These are phyloP conservation scores for Panopea generosa DNA, from an alignment of 2,888 invertebrate species.

Conservation along the genomic window DNA sequence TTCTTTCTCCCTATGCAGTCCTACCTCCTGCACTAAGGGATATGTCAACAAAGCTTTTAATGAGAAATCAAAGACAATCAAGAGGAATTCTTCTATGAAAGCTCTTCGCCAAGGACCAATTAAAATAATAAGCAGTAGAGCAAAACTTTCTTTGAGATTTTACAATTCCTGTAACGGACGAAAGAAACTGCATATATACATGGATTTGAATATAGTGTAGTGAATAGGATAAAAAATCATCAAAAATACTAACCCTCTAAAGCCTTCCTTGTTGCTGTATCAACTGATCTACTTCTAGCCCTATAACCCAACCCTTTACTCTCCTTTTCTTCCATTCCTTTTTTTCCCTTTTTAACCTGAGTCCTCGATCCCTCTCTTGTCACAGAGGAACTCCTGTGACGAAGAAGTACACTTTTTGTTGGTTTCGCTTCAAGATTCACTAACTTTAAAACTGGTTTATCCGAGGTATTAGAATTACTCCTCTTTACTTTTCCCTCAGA, in stretches of 20 bases:
- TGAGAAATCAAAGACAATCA: too few relatives aligned
- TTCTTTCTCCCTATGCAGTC: too few relatives aligned
- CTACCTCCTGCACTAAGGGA: too few relatives aligned
- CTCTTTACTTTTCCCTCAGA: conserved; percentile 28
- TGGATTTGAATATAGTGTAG: too few relatives aligned
- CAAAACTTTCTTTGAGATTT: too few relatives aligned
- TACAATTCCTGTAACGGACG: too few relatives aligned
- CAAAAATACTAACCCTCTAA: conserved; percentile 63
- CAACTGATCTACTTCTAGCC: conserved; percentile 60
- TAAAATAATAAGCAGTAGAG: too few relatives aligned
- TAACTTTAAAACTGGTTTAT: conserved; percentile 31
- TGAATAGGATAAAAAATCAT: too few relatives aligned
- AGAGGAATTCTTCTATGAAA: too few relatives aligned
- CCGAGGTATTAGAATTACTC: conserved; percentile 36
- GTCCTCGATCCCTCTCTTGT: conserved; percentile 33
- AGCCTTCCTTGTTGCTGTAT: conserved; percentile 61
- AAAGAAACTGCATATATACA: too few relatives aligned
- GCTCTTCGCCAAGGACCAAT: too few relatives aligned
- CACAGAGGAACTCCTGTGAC: conserved; percentile 47
- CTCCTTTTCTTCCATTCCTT: conserved; percentile 30
- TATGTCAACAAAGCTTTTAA: too few relatives aligned
- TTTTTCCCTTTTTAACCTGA: conserved; percentile 20
- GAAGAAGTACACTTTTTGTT: conserved; percentile 48
- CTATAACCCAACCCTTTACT: conserved; percentile 21
- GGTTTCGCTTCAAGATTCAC: conserved; percentile 46